Base-by-base conservation (phyloP, 2,797 vertebrate genomes). In the Enteromius unitaeniatus region DNA sequence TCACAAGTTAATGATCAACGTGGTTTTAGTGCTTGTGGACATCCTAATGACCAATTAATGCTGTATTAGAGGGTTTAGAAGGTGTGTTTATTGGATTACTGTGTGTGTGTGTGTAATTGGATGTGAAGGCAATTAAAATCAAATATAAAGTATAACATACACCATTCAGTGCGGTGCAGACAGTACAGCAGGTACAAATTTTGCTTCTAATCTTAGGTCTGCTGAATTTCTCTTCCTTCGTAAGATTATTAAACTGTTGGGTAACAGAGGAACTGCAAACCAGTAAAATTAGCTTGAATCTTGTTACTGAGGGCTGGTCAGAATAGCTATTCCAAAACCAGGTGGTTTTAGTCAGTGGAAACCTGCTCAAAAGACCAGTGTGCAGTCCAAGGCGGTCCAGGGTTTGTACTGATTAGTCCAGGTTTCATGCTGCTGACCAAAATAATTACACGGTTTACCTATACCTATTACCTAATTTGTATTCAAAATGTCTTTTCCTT, bases 1-100 rank as follows among this genome's bases (percentile, higher is more conserved):
- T 58, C n/a, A 68, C 21, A 42, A 78, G 84, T 90, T 91, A 90
- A 89, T 87, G 85, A 89, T 89, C 70, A 84, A 87, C 77, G n/a
- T 68, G 47, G n/a, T 79, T 89, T 87, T 86, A 89, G 72, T 79
- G 81, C 85, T 77, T 53, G 62, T 84, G 79, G 62, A 83, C 74
- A 9, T 89, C 81, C 87, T 89, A 87, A 91, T 83, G 87, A 86
- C 23, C 84, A 55, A 88, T 90, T 89, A 87, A 89, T 88, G 72
- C 31, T 53, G 68, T 80, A 58, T 79, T 86, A 84, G 74, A 58
- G 62, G 40, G 58, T 40, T 62, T 79, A 47, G 68, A 73, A 37
- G 68, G 40, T 73, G 55, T 67, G 78, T 79, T 68, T 75, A 60
- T 40, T 67, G 42, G 23, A 78, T 65, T 40, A 19, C 2, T 45